Percentiles rank a stretch among this genome's conserved stretches.
These are phyloP conservation scores for Serinus canaria DNA, from an alignment of 2,113 vertebrate genomes.

Conservation along the genomic window DNA sequence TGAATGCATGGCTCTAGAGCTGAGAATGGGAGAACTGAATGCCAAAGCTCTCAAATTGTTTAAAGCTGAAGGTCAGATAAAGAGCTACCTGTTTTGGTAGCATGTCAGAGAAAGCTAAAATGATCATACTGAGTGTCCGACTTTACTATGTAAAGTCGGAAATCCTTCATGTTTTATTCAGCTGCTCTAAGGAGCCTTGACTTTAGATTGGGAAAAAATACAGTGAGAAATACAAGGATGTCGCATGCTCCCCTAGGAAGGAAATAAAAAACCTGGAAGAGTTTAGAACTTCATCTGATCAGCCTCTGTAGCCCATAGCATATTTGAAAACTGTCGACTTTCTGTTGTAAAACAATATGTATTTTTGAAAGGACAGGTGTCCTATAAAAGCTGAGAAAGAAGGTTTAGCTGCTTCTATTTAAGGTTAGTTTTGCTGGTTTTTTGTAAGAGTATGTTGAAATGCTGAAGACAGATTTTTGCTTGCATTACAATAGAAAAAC, in stretches of 20 bases:
- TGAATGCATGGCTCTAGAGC: background rate
- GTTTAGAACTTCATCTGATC: background rate
- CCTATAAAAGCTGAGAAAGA: background rate
- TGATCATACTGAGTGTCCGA: background rate
- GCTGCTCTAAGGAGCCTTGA: background rate
- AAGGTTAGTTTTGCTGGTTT: background rate
- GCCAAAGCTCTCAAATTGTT: background rate
- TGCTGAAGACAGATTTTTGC: background rate
- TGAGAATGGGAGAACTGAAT: background rate
- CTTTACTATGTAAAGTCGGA: background rate
- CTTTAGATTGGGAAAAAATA: background rate
- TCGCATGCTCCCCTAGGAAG: accelerated
- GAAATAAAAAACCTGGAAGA: background rate
- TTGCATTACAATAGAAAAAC: background rate
- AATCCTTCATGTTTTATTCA: background rate
- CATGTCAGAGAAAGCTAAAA: background rate
- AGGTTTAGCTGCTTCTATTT: background rate
- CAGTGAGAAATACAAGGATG: background rate
- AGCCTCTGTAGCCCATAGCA: background rate
- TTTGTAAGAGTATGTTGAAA: background rate
- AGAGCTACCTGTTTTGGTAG: background rate
- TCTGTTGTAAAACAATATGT: background rate
- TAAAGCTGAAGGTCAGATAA: background rate
- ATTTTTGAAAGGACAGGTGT: background rate
- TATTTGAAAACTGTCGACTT: background rate